Evolutionary conservation across 2,888 invertebrate species (phyloP).

Genomic region (Corythucha ciliata): DNA sequence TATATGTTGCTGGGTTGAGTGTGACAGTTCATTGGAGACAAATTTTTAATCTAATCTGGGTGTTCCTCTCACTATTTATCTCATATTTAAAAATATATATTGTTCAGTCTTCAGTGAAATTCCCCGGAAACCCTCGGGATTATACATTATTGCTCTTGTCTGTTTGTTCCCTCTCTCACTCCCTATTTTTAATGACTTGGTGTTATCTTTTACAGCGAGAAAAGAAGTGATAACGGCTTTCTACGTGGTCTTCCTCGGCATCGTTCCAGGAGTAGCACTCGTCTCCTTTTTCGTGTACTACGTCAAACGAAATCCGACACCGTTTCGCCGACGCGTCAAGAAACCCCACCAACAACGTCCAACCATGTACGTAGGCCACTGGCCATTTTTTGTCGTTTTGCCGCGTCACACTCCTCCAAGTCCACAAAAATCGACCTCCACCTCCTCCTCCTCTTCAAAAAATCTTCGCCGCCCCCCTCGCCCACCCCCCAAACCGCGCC

Average conservation of each 20-base stretch:
- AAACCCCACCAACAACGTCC: slow-evolving; percentile 41
- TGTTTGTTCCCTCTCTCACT: no score
- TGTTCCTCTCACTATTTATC: no score
- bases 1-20: no score
- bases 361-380: slow-evolving; percentile 32
- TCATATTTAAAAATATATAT: no score
- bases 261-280: slow-evolving; percentile 63
- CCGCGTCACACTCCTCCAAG: neutral
- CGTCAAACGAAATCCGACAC: slow-evolving; percentile 58
- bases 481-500: neutral
- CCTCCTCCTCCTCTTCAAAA: neutral
- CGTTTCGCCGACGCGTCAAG: slow-evolving; percentile 47
- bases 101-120: no score
- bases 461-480: no score
- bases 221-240: slow-evolving; percentile 69
- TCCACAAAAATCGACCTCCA: neutral
- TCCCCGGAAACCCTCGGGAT: no score
- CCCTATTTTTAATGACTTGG: no score
- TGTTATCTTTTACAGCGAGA: slow-evolving; percentile 53
- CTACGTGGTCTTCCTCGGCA: slow-evolving; percentile 78
- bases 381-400: no score
- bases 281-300: slow-evolving; percentile 64
- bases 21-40: no score
- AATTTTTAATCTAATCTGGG: no score
- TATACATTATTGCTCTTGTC: no score